phyloP scores from a whole-genome alignment of 2,888 invertebrate genomes.

The Ennomos quercinarius region DNA sequence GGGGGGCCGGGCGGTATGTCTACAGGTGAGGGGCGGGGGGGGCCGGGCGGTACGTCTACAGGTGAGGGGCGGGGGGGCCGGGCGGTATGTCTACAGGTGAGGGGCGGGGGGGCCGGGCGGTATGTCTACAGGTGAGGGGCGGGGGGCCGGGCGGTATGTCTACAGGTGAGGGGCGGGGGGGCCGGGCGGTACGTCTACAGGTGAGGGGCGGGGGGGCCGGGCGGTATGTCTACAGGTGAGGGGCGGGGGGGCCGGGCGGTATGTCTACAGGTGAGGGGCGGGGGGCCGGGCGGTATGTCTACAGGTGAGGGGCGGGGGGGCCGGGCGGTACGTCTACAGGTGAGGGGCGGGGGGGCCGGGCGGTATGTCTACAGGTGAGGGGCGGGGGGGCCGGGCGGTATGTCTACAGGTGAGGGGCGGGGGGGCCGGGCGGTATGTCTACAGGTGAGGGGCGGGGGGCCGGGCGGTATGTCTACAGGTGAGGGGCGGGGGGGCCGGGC shows the following conservation, averaged over 20 bases:
- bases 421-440: conserved; percentile 70
- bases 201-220: conserved; percentile 61
- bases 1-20: conserved; percentile 70
- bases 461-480: conserved; percentile 2
- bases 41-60: conserved; percentile 20
- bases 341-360: conserved; percentile 62
- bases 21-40: conserved; percentile 63
- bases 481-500: conserved; percentile 66
- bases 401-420: not conserved
- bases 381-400: not conserved
- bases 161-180: conserved; percentile 63
- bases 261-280: conserved; percentile 1
- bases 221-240: conserved; percentile 75
- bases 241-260: not conserved
- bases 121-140: conserved; percentile 1
- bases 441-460: conserved; percentile 62
- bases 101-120: not conserved
- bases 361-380: conserved; percentile 74
- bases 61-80: conserved; percentile 54
- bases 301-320: conserved; percentile 62
- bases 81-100: conserved; percentile 79
- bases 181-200: conserved; percentile 1
- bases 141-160: conserved; percentile 70
- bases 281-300: conserved; percentile 70
- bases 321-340: conserved; percentile 1